phyloP scores from a whole-genome alignment of 2,888 invertebrate genomes.

The Leptinotarsa peninsularis region DNA sequence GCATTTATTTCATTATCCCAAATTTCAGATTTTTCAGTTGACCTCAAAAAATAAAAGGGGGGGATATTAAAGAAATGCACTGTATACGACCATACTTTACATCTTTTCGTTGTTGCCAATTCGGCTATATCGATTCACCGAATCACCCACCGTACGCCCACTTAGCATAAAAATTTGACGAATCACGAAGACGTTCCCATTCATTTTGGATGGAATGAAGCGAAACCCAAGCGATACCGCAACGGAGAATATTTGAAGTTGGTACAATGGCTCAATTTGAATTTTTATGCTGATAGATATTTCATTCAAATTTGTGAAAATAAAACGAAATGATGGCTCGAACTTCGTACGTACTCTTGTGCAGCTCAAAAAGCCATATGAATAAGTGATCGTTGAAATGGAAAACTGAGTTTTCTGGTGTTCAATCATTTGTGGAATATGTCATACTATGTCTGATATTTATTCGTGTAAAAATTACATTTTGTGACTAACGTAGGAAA shows the following conservation, averaged over 20 bases:
- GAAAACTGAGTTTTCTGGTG: background rate
- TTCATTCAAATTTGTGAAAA: slow-evolving; percentile 8
- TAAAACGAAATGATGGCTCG: background rate
- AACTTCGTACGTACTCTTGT: background rate
- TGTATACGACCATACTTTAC: too few species aligned
- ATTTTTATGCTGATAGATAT: slow-evolving; percentile 4
- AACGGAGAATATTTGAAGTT: background rate
- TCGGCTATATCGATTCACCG: background rate
- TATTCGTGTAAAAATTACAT: too few species aligned
- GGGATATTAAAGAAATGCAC: too few species aligned
- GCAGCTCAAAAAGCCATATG: background rate
- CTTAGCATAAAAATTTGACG: slow-evolving; percentile 7
- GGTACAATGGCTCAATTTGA: slow-evolving; percentile 7
- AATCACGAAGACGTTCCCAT: background rate
- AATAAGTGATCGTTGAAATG: background rate
- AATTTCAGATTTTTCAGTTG: too few species aligned
- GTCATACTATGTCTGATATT: background rate
- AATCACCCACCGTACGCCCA: background rate
- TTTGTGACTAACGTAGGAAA: too few species aligned
- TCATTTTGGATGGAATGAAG: background rate
- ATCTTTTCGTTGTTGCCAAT: background rate
- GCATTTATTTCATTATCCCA: too few species aligned
- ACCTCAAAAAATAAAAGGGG: too few species aligned
- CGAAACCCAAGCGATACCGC: background rate
- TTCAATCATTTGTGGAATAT: background rate